Percentiles rank a stretch among this genome's conserved stretches.
These are phyloP conservation scores for Eurosta solidaginis DNA, from an alignment of 1,140 invertebrate species.

Conservation along the genomic window DNA sequence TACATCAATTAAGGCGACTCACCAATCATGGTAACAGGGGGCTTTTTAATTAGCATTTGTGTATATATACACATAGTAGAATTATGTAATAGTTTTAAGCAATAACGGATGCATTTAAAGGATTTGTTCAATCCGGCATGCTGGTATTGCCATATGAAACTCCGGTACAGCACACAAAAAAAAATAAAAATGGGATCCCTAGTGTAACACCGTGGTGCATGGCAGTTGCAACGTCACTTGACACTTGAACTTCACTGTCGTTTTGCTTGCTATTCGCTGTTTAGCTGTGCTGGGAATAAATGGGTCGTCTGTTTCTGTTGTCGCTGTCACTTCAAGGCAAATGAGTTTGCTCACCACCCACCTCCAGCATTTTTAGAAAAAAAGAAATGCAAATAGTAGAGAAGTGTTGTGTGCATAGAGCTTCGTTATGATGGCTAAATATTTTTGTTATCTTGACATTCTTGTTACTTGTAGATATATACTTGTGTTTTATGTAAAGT, in stretches of 20 bases:
- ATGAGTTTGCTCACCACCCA: not conserved
- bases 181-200: no score
- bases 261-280: not conserved
- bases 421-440: not conserved
- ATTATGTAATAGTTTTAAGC: no score
- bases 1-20: no score
- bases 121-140: no score
- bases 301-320: not conserved
- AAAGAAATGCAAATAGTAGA: not conserved
- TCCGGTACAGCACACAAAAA: no score
- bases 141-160: no score
- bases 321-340: slow-evolving; percentile 14
- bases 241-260: slow-evolving; percentile 25
- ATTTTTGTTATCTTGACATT: not conserved
- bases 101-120: no score
- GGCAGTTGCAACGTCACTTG: slow-evolving; percentile 1
- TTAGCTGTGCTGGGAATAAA: not conserved
- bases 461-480: not conserved
- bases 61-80: no score
- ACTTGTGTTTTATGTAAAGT: not conserved
- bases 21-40: no score
- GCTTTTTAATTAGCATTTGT: no score
- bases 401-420: not conserved
- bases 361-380: no score
- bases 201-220: not conserved